These are phyloP conservation scores for Globia sparganii DNA, from an alignment of 2,888 invertebrate species.

Conservation along the genomic window DNA sequence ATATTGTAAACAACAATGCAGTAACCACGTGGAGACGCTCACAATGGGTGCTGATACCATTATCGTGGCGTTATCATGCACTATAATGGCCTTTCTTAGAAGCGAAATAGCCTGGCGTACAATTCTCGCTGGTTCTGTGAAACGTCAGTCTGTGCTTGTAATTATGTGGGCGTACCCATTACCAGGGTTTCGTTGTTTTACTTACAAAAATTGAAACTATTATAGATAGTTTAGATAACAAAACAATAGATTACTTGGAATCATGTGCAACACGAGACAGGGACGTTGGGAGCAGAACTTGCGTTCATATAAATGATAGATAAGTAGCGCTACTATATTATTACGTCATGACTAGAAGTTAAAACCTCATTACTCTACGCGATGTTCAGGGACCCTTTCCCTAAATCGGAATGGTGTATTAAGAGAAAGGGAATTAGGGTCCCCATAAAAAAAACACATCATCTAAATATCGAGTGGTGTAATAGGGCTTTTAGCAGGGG, in stretches of 20 bases:
- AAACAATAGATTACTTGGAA: conserved; percentile 54
- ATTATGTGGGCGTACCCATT: conserved; percentile 72
- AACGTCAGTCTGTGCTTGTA: conserved; percentile 75
- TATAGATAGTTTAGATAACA: conserved; percentile 58
- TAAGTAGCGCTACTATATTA: neutral
- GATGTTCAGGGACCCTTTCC: too few relatives aligned
- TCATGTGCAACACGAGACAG: conserved; percentile 6
- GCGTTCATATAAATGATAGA: neutral
- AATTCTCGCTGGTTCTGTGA: conserved; percentile 86
- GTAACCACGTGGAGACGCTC: conserved; percentile 67
- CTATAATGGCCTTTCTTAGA: conserved; percentile 82
- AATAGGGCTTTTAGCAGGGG: neutral
- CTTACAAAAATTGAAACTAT: conserved; percentile 54
- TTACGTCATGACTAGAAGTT: conserved; percentile 4
- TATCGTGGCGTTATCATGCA: conserved; percentile 84
- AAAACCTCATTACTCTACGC: too few relatives aligned
- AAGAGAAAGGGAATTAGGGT: too few relatives aligned
- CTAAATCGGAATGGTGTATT: too few relatives aligned
- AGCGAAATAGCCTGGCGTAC: conserved; percentile 76
- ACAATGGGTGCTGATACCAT: conserved; percentile 80
- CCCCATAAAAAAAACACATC: too few relatives aligned
- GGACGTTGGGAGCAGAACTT: conserved; percentile 3
- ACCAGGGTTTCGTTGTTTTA: conserved; percentile 58
- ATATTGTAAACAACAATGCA: conserved; percentile 68
- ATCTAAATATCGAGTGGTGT: too few relatives aligned